Evolutionary conservation across 2,888 invertebrate genomes (phyloP).

Genomic region (Marasmarcha lunaedactyla): DNA sequence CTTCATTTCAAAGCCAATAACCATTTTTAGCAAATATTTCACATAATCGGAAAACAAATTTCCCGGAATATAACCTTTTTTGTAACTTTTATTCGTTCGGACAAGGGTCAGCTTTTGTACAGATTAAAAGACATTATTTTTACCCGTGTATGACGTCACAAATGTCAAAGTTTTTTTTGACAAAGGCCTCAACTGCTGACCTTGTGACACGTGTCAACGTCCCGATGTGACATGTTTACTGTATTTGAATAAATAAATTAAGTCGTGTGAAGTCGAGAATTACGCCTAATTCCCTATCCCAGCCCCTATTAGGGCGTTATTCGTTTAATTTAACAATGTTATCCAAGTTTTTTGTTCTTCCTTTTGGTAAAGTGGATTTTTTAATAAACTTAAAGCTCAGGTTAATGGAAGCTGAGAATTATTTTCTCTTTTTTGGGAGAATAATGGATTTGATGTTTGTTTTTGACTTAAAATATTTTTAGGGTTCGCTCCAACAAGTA

Average conservation of each 20-base stretch:
- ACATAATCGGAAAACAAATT: constrained; percentile 55
- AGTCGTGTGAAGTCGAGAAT: not conserved
- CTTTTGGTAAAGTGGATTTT: too few relatives aligned
- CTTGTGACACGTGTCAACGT: constrained; percentile 31
- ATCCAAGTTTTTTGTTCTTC: too few relatives aligned
- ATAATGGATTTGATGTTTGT: too few relatives aligned
- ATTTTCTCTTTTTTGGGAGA: too few relatives aligned
- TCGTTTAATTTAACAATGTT: too few relatives aligned
- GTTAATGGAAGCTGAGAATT: too few relatives aligned
- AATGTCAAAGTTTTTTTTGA: constrained; percentile 54
- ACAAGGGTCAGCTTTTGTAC: constrained; percentile 47
- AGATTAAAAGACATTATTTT: constrained; percentile 61
- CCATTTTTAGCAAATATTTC: constrained; percentile 20
- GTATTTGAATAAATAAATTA: constrained; percentile 19
- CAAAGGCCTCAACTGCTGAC: constrained; percentile 37
- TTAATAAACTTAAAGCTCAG: too few relatives aligned
- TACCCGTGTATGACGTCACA: constrained; percentile 30
- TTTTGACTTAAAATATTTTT: too few relatives aligned
- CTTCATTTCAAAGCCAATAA: not conserved
- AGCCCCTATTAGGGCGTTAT: too few relatives aligned
- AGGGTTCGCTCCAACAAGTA: too few relatives aligned
- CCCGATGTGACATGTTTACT: too few relatives aligned
- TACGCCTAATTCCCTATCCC: too few relatives aligned
- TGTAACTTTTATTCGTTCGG: constrained; percentile 41
- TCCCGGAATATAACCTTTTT: constrained; percentile 31